Evolutionary conservation across 2,113 vertebrate species (phyloP).

Genomic region (Channa argus): DNA sequence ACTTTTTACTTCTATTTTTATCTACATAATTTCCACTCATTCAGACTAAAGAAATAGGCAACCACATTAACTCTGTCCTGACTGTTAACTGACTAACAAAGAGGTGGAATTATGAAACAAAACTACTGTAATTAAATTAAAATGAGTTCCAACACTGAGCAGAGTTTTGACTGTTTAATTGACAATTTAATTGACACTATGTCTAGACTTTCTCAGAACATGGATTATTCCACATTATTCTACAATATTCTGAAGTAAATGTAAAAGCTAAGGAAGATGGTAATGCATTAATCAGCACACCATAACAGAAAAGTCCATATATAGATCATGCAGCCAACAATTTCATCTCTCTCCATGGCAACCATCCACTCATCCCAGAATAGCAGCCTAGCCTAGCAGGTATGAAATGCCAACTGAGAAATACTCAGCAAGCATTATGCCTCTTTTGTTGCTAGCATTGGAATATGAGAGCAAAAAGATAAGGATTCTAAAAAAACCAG

Average conservation of each 20-base stretch:
- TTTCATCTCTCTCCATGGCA: constrained; percentile 72
- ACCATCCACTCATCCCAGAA: constrained; percentile 74
- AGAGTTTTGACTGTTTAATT: too few species aligned
- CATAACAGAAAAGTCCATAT: constrained; percentile 29
- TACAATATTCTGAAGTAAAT: neutral
- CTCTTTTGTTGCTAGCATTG: constrained; percentile 1
- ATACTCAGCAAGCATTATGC: constrained; percentile 2
- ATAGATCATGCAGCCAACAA: constrained; percentile 51
- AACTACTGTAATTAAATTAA: too few species aligned
- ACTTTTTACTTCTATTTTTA: too few species aligned
- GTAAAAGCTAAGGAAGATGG: neutral
- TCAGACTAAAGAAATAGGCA: too few species aligned
- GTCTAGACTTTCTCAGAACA: neutral
- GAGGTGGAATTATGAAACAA: too few species aligned
- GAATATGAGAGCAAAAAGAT: neutral
- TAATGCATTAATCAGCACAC: constrained; percentile 12
- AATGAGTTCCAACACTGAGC: too few species aligned
- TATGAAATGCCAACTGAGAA: constrained; percentile 51
- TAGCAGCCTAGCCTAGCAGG: constrained; percentile 65
- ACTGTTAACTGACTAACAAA: too few species aligned
- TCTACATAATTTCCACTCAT: too few species aligned
- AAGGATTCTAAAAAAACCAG: neutral
- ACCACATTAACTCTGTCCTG: too few species aligned
- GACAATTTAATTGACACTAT: too few species aligned
- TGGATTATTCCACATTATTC: too few species aligned